A percentile compares a stretch with the other conserved stretches of the same genome.
Evolutionary conservation across 2,888 invertebrate species (phyloP).

Genomic region (Leucophenga maculata): DNA sequence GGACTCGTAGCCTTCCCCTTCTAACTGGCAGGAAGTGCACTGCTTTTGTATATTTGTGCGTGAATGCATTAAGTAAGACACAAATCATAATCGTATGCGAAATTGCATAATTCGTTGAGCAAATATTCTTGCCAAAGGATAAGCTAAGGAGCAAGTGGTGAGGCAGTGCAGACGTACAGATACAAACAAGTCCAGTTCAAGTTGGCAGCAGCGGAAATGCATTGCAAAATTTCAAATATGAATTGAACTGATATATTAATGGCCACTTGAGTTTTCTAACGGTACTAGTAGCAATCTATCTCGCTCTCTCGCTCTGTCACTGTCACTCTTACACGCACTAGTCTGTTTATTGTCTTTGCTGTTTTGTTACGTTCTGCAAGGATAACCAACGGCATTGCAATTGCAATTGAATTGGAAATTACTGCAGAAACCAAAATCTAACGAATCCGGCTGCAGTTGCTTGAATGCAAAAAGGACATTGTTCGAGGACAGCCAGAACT

Average conservation of each 20-base stretch:
- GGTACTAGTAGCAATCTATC: not conserved
- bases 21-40: slow-evolving; percentile 25
- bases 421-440: not conserved
- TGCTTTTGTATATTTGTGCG: slow-evolving; percentile 45
- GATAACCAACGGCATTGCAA: slow-evolving; percentile 14
- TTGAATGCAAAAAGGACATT: not conserved
- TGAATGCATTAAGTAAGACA: slow-evolving; percentile 66
- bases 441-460: slow-evolving; percentile 7
- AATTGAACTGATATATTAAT: slow-evolving; percentile 71
- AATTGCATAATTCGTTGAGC: slow-evolving; percentile 20
- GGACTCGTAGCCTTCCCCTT: not conserved
- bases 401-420: slow-evolving; percentile 21
- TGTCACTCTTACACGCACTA: not conserved
- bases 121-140: slow-evolving; percentile 21
- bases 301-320: not conserved
- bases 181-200: slow-evolving; percentile 14
- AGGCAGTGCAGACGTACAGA: slow-evolving; percentile 37
- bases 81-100: slow-evolving; percentile 64
- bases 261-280: slow-evolving; percentile 57
- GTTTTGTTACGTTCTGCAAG: slow-evolving; percentile 1
- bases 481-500: not conserved
- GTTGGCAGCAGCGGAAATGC: slow-evolving; percentile 46
- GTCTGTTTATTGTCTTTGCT: not conserved
- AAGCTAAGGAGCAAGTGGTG: not conserved
- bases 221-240: slow-evolving; percentile 65